A percentile compares a stretch with the other conserved stretches of the same genome.
These are phyloP conservation scores for Eugnorisma glareosa DNA, from an alignment of 2,888 invertebrate species.

Conservation along the genomic window DNA sequence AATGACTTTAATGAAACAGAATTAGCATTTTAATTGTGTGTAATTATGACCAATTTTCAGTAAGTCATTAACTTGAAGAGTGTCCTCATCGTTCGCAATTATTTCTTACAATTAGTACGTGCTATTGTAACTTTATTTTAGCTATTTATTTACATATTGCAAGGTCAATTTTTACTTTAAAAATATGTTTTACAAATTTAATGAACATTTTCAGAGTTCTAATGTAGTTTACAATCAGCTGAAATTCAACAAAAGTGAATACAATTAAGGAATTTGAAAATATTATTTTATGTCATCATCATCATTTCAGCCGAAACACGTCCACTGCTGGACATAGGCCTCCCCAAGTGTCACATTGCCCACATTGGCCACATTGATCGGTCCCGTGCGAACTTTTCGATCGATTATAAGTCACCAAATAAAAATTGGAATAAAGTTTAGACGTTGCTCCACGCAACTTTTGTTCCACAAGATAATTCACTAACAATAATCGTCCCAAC, in stretches of 20 bases:
- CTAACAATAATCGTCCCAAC: slow-evolving; percentile 84
- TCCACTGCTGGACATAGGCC: too few relatives aligned
- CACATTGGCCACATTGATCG: too few relatives aligned
- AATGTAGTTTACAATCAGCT: neutral
- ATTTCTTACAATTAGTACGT: slow-evolving; percentile 45
- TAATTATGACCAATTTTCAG: slow-evolving; percentile 52
- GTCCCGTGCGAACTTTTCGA: too few relatives aligned
- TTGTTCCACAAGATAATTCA: slow-evolving; percentile 79
- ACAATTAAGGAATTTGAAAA: neutral
- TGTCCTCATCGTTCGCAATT: slow-evolving; percentile 57
- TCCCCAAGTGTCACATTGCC: too few relatives aligned
- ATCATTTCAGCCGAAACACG: too few relatives aligned
- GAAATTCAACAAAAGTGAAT: neutral
- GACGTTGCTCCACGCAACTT: slow-evolving; percentile 70
- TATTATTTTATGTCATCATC: too few relatives aligned
- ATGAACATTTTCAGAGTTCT: neutral
- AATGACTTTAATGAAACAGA: slow-evolving; percentile 49
- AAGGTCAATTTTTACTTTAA: slow-evolving; percentile 21
- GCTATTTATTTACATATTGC: slow-evolving; percentile 22
- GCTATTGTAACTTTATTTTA: slow-evolving; percentile 38
- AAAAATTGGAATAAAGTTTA: neutral
- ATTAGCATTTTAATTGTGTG: slow-evolving; percentile 51
- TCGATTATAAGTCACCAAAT: too few relatives aligned
- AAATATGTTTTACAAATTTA: neutral
- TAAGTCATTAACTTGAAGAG: slow-evolving; percentile 45